A percentile compares a stretch with the other conserved stretches of the same genome.
phyloP scores from a whole-genome alignment of 2,113 vertebrate species.

The Solea solea region DNA sequence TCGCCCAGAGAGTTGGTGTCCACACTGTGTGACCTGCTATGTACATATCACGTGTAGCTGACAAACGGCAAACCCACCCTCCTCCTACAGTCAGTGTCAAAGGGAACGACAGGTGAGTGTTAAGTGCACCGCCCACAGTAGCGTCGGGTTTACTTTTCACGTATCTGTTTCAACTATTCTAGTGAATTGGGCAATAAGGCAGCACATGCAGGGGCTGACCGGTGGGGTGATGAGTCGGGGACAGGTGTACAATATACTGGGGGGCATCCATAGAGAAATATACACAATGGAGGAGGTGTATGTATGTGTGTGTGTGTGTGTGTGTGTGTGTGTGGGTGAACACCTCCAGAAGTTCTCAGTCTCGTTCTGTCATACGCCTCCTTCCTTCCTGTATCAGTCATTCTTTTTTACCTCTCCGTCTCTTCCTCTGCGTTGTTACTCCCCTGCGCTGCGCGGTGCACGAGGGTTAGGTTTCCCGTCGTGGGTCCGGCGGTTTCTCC shows the following conservation, averaged over 20 bases:
- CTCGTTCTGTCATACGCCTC: conserved; percentile 29
- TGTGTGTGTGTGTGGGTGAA: conserved; percentile 48
- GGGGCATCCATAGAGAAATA: conserved; percentile 75
- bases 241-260: conserved; percentile 47
- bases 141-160: conserved; percentile 4
- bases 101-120: conserved; percentile 9
- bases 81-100: conserved; percentile 30
- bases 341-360: conserved; percentile 63
- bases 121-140: conserved; percentile 28
- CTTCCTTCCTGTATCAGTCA: conserved; percentile 57
- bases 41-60: conserved; percentile 2
- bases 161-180: conserved; percentile 45
- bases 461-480: conserved; percentile 83
- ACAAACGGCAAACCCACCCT: conserved; percentile 10
- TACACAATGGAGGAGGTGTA: conserved; percentile 73
- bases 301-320: conserved; percentile 28
- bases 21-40: conserved; percentile 1
- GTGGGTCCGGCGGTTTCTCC: conserved; percentile 89
- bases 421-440: conserved; percentile 69
- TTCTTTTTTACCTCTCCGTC: conserved; percentile 23
- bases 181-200: conserved; percentile 58
- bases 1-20: conserved; percentile 11
- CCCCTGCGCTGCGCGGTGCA: conserved; percentile 87
- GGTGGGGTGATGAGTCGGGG: conserved; percentile 38
- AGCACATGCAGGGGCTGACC: conserved; percentile 69